Evolutionary conservation across 2,113 vertebrate species (phyloP).

Genomic region (Ceyx melanurus): DNA sequence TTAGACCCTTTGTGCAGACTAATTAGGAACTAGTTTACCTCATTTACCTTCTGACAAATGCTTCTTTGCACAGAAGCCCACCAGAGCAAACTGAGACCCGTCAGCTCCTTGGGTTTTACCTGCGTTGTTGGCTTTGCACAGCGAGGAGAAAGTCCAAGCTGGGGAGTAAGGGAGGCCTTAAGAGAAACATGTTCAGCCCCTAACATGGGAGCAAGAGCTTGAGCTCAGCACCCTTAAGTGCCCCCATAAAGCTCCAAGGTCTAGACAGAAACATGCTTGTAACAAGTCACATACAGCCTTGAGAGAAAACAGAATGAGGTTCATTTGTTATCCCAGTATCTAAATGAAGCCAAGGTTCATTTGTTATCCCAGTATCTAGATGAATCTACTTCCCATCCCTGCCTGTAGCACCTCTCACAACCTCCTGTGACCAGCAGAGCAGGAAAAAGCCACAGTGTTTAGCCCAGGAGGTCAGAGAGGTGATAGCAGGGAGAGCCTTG

Average conservation of each 20-base stretch:
- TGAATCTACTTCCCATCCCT: background rate
- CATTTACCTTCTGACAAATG: constrained; percentile 28
- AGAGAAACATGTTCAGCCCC: fast-evolving
- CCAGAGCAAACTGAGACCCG: background rate
- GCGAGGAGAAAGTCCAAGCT: background rate
- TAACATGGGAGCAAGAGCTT: background rate
- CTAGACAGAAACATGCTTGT: background rate
- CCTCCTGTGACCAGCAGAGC: background rate
- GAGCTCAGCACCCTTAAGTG: background rate
- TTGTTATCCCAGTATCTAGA: background rate
- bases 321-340: background rate
- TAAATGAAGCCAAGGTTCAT: background rate
- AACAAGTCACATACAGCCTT: background rate
- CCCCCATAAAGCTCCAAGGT: background rate
- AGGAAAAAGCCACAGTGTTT: background rate
- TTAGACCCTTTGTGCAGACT: constrained; percentile 24
- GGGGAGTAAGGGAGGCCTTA: background rate
- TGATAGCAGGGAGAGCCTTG: fast-evolving
- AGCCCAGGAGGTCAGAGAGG: background rate
- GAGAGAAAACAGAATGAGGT: background rate
- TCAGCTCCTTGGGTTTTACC: background rate
- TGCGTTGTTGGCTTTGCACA: background rate
- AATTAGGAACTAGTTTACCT: constrained; percentile 56
- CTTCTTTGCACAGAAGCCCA: constrained; percentile 16
- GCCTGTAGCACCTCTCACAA: background rate